Evolutionary conservation across 1,140 invertebrate genomes (phyloP).

Genomic region (Hycleus cichorii): DNA sequence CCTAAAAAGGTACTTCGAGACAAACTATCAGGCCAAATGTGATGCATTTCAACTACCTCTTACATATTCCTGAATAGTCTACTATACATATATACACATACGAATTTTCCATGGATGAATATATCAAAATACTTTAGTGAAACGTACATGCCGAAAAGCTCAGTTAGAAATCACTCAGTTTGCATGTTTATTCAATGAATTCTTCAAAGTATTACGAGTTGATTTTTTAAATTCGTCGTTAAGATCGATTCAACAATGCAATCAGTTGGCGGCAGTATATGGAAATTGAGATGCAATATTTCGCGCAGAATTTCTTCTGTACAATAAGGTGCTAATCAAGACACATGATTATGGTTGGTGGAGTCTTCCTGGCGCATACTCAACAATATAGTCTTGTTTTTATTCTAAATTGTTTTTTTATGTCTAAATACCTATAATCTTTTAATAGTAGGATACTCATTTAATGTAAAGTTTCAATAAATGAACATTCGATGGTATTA

Average conservation of each 20-base stretch:
- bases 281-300: conserved; percentile 8
- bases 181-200: no score
- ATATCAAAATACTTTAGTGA: conserved; percentile 2
- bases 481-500: conserved; percentile 23
- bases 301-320: conserved; percentile 37
- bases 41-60: conserved; percentile 38
- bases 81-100: not conserved
- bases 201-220: no score
- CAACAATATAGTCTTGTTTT: conserved; percentile 32
- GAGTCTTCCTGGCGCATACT: conserved; percentile 22
- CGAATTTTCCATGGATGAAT: conserved; percentile 16
- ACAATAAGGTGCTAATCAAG: conserved; percentile 43
- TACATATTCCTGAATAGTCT: conserved; percentile 27
- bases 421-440: not conserved
- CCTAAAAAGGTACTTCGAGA: conserved; percentile 35
- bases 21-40: conserved; percentile 36
- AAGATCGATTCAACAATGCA: not conserved
- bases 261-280: conserved; percentile 8
- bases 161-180: no score
- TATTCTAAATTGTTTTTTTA: conserved; percentile 6
- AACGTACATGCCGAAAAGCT: no score
- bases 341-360: conserved; percentile 39
- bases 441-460: not conserved
- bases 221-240: no score
- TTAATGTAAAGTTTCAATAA: conserved; percentile 13